Evolutionary conservation across 2,888 invertebrate genomes (phyloP), one percentile per base, ranked within the genome.

Genomic region (Erebia aethiops): DNA sequence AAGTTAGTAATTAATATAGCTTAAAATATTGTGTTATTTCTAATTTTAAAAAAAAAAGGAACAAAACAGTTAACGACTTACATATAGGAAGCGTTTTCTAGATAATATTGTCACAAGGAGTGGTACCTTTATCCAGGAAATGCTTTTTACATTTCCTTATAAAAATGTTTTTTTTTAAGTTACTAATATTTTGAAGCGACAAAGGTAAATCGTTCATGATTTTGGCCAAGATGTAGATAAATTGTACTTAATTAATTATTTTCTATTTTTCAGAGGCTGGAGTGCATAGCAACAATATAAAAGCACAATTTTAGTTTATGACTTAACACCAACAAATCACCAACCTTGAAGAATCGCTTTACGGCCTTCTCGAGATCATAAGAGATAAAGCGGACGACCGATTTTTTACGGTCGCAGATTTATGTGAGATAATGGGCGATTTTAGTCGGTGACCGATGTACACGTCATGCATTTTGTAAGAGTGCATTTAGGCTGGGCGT

Each of bases 321-420:
- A 64, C 11, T 66, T 69, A 63, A 80, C 84, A 82, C 79, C 73
- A 68, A 75, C 73, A 68, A 73, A 69, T 71, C 67, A 71, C 66
- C 69, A 75, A 65, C 70, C 73, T 75, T 72, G 70, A 74, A 70
- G 67, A 71, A 74, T 74, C 72, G 74, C 67, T 76, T 74, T 74
- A 76, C 67, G 71, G 71, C 75, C 72, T 72, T 72, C 66, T 66
- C 60, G 64, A 75, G 73, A 74, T 72, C 74, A 67, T 67, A 74
- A 75, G 66, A 66, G 71, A 71, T 62, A 46, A 70, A 68, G 65
- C 62, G 62, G 13, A 46, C 46, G 46, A 49, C 14, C 62, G 62
- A 49, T 62, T 62, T 62, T 62, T 13, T 41, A 16, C 51, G 56
- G 52, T 41, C 54, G 35, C 41, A 43, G 64, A 54, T 65, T 64